These are phyloP conservation scores for Antheraea pernyi DNA, from an alignment of 1,140 invertebrate species.

Conservation along the genomic window DNA sequence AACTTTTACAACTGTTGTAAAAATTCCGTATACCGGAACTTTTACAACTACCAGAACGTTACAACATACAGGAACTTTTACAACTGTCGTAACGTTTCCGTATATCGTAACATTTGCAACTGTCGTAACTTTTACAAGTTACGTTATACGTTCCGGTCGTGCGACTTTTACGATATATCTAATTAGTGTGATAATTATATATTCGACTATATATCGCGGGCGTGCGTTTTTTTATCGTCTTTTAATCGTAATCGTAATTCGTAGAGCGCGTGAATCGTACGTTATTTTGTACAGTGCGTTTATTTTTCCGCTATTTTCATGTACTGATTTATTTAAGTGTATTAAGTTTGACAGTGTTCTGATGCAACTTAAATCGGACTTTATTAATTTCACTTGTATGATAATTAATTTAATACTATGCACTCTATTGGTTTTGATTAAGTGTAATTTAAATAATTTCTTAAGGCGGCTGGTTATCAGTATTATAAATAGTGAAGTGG, in stretches of 20 bases:
- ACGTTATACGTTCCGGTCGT: background rate
- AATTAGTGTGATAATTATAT: constrained; percentile 4
- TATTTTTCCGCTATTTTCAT: constrained; percentile 54
- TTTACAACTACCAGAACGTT: background rate
- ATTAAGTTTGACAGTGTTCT: constrained; percentile 16
- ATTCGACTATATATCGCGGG: constrained; percentile 19
- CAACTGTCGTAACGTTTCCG: background rate
- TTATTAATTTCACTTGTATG: constrained; percentile 62
- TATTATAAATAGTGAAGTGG: constrained; percentile 24
- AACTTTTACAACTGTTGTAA: background rate
- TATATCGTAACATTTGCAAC: background rate
- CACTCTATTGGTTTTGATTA: constrained; percentile 38
- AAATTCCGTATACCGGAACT: background rate
- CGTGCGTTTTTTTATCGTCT: constrained; percentile 33
- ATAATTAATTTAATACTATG: constrained; percentile 45
- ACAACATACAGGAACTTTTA: background rate
- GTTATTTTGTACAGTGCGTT: constrained; percentile 26
- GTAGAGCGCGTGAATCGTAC: constrained; percentile 50
- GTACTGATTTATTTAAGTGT: constrained; percentile 63
- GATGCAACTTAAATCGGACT: constrained; percentile 33
- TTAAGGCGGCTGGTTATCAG: background rate
- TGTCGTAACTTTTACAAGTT: background rate
- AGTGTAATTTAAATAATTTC: background rate
- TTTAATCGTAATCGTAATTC: constrained; percentile 40
- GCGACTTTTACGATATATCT: constrained; percentile 2